Percentiles rank a stretch among this genome's conserved stretches.
Evolutionary conservation across 2,888 invertebrate species (phyloP).

Genomic region (Oxyteleia sp.): DNA sequence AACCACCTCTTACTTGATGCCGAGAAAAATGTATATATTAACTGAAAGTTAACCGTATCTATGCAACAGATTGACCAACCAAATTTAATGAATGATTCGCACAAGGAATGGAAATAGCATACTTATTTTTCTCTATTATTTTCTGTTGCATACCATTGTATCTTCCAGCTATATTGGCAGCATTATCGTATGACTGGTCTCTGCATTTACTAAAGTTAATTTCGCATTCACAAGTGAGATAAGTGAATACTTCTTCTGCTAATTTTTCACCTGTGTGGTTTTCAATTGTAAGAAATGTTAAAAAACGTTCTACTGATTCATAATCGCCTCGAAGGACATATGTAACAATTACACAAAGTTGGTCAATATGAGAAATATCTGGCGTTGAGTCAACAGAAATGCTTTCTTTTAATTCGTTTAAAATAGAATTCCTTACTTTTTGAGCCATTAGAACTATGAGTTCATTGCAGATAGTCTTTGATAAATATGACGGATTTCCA

Average conservation of each 20-base stretch:
- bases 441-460: conserved; percentile 5
- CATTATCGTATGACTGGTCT: conserved; percentile 79
- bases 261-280: conserved; percentile 7
- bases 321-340: conserved; percentile 13
- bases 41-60: conserved; percentile 77
- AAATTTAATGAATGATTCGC: conserved; percentile 59
- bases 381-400: conserved; percentile 78
- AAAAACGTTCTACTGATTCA: conserved; percentile 66
- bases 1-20: conserved; percentile 43
- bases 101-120: conserved; percentile 68
- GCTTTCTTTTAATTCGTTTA: conserved; percentile 68
- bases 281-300: conserved; percentile 35
- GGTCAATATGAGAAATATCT: conserved; percentile 77
- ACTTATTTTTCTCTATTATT: conserved; percentile 76
- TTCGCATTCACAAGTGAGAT: conserved; percentile 24
- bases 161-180: conserved; percentile 82
- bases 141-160: conserved; percentile 80
- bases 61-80: conserved; percentile 63
- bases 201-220: conserved; percentile 56
- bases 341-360: conserved; percentile 73
- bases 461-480: conserved; percentile 9
- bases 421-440: conserved; percentile 65
- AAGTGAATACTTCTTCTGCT: conserved; percentile 31
- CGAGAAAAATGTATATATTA: conserved; percentile 62
- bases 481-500: not conserved